These are phyloP conservation scores for Pterobdella sp. DNA, from an alignment of 2,888 invertebrate species.

Conservation along the genomic window DNA sequence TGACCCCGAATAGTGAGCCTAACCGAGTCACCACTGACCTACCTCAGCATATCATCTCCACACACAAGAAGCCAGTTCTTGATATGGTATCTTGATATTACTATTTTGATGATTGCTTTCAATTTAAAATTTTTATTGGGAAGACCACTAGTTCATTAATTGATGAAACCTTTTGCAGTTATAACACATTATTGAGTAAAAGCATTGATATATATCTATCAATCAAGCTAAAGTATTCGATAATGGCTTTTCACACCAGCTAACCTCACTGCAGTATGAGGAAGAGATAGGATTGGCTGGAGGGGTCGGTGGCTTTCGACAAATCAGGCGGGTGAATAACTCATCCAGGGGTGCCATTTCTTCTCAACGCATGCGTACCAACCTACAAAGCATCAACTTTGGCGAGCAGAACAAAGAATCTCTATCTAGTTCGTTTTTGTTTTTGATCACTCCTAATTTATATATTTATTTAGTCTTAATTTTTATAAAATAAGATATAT, in stretches of 20 bases:
- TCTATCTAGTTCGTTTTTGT: neutral
- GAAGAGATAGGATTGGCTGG: neutral
- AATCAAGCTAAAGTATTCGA: too few species aligned
- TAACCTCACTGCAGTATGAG: neutral
- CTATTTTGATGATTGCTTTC: too few species aligned
- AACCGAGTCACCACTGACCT: slow-evolving; percentile 5
- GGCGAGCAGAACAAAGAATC: slow-evolving; percentile 1
- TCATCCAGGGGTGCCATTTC: neutral
- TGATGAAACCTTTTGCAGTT: too few species aligned
- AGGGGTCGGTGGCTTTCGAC: neutral
- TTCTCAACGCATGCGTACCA: slow-evolving; percentile 11
- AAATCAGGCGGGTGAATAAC: neutral
- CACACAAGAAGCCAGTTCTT: slow-evolving; percentile 7
- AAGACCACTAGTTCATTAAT: too few species aligned
- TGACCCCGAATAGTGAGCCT: neutral
- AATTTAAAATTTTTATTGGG: too few species aligned
- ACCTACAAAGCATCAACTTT: neutral
- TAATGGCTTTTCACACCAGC: neutral
- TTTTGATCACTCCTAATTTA: too few species aligned
- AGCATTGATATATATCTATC: too few species aligned
- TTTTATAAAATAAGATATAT: too few species aligned
- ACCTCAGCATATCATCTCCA: slow-evolving; percentile 2
- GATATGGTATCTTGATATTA: too few species aligned
- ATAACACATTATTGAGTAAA: too few species aligned
- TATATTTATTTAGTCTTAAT: too few species aligned